phyloP scores from a whole-genome alignment of 2,797 vertebrate genomes.

The Chiloscyllium punctatum region DNA sequence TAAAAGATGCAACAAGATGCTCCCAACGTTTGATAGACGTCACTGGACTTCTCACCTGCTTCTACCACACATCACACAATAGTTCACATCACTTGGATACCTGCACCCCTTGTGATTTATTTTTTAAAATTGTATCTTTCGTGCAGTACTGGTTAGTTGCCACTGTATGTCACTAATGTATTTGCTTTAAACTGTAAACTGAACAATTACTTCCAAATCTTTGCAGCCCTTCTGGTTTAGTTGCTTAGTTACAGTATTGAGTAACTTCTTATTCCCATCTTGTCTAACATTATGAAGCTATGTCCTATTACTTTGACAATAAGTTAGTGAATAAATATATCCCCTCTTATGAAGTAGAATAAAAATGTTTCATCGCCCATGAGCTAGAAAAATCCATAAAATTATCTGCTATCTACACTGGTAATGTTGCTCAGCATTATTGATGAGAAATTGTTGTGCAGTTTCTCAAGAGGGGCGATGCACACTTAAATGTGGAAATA shows the following conservation, averaged over 20 bases:
- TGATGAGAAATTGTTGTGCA: not conserved
- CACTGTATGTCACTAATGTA: slow-evolving; percentile 31
- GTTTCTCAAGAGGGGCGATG: not conserved
- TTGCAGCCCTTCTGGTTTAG: not conserved
- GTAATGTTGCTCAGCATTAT: not conserved
- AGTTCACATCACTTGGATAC: too few species aligned
- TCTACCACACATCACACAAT: too few species aligned
- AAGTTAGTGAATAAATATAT: not conserved
- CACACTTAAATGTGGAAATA: not conserved
- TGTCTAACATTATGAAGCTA: not conserved
- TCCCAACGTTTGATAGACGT: too few species aligned
- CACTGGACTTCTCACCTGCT: too few species aligned
- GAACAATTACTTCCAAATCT: not conserved
- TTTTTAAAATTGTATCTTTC: not conserved
- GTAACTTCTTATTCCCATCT: not conserved
- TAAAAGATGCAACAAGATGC: too few species aligned
- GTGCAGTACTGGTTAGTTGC: slow-evolving; percentile 28
- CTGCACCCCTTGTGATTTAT: not conserved
- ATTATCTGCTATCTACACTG: not conserved
- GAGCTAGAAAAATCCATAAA: not conserved
- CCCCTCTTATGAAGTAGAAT: not conserved
- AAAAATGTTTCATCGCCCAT: too few species aligned
- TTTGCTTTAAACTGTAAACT: not conserved
- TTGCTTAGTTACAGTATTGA: not conserved
- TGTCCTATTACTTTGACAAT: not conserved